A percentile compares a stretch with the other conserved stretches of the same genome.
Conservation (phyloP, 2,113 vertebrate species). For the Galemys pyrenaicus region DNA sequence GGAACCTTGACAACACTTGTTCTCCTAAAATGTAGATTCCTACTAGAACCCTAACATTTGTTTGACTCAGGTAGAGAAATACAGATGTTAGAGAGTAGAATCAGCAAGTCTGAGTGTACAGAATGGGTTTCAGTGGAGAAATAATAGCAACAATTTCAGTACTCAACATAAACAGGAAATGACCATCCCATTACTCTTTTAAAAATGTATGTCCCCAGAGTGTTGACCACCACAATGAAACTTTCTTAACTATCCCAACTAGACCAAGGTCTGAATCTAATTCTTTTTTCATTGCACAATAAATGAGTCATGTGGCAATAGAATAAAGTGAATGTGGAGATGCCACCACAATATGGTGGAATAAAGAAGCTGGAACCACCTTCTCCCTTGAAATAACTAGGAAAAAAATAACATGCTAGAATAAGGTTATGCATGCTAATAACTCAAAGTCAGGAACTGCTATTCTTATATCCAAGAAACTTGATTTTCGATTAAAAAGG, state of each 20-base stretch:
- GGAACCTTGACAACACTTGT: background rate
- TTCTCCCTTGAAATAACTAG: no score
- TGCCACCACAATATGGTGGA: no score
- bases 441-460: no score
- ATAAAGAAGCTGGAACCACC: no score
- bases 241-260: background rate
- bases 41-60: background rate
- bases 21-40: background rate
- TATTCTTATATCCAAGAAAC: no score
- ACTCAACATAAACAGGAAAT: background rate
- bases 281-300: background rate
- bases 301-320: background rate
- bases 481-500: no score
- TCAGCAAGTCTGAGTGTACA: background rate
- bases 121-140: background rate
- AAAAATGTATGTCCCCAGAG: background rate
- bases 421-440: no score
- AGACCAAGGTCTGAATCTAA: background rate
- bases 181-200: background rate
- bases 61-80: background rate
- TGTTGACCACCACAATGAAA: background rate
- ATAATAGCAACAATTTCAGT: background rate
- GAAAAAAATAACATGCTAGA: no score
- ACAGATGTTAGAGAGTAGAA: background rate
- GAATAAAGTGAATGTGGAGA: background rate